Percentiles rank a stretch among this genome's conserved stretches.
These are phyloP conservation scores for Nematolebias whitei DNA, from an alignment of 2,113 vertebrate species.

Conservation along the genomic window DNA sequence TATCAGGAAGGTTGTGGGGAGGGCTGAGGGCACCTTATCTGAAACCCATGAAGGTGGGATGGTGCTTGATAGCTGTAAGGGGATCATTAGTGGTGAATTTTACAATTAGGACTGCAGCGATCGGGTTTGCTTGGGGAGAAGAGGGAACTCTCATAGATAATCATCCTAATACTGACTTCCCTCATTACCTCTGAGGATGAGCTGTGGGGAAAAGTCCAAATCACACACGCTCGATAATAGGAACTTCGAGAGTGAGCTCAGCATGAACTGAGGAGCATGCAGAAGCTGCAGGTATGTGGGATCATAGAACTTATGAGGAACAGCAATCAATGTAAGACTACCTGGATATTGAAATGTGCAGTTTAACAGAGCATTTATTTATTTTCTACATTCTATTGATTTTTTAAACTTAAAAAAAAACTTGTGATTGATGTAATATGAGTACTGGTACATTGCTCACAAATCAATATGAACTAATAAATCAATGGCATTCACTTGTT, in stretches of 20 bases:
- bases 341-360: conserved; percentile 18
- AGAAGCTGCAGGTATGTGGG: conserved; percentile 21
- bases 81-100: conserved; percentile 32
- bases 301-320: conserved; percentile 23
- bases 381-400: conserved; percentile 7
- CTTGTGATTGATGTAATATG: neutral
- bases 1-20: conserved; percentile 10
- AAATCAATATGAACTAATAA: neutral
- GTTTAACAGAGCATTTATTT: conserved; percentile 18
- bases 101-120: conserved; percentile 39
- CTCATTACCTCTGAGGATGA: conserved; percentile 59
- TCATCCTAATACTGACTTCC: conserved; percentile 56
- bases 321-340: conserved; percentile 14
- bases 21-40: conserved; percentile 30
- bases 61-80: conserved; percentile 11
- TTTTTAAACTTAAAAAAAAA: neutral
- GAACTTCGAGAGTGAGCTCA: conserved; percentile 33
- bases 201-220: conserved; percentile 52
- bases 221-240: conserved; percentile 29
- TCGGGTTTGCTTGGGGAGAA: conserved; percentile 29
- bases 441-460: no score
- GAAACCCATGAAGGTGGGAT: conserved; percentile 22
- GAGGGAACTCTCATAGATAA: conserved; percentile 59
- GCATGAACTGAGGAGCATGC: conserved; percentile 19
- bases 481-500: conserved; percentile 23